Evolutionary conservation across 2,888 invertebrate genomes (phyloP), one percentile per base, ranked within the genome.

Genomic region (Ophion slaviceki): DNA sequence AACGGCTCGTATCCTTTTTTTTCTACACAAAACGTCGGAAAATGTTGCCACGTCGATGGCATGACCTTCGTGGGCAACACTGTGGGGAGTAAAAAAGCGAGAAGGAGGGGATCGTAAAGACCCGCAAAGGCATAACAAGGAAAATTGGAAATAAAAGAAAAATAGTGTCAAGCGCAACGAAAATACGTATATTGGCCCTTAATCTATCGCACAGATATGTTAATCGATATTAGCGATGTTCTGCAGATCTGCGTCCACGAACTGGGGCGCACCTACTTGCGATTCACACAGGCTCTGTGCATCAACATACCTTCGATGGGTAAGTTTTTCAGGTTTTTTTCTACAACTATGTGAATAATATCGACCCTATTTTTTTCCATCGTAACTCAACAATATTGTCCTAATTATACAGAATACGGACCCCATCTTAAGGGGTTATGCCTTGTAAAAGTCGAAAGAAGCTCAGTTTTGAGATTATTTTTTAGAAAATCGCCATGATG

Each of bases 141-240:
- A 40, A 40, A 40, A 67, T 64, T 61, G 79, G 67, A 32, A 70
- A 40, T 32, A 36, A 53, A 40, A 24, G 47, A 14, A 47, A 10
- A 47, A 47, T 47, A 17, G 32, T 47, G 14, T 17, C 47, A 24
- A 68, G 47, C 79, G 24, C 59, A 32, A 71, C 72, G 62, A 71
- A 64, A 82, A 84, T 64, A 70, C 66, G 70, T 20, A 47, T 87
- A 84, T 86, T 83, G 24, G 91, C 92, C 91, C 94, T 95, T 94
- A 93, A 94, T 91, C 74, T 77, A 80, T 72, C 57, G 90, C 90
- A 84, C 93, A 98, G 97, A 99, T 96, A 96, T 99, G 94, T 95
- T 99, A 77, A 97, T 99, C 91, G 99, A 99, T 94, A 98, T 99
- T 88, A 99, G 99, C 94, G 99, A 99, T 95, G 97, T 98, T n/a